phyloP scores from a whole-genome alignment of 1,140 invertebrate genomes.

The Tenebrio molitor region DNA sequence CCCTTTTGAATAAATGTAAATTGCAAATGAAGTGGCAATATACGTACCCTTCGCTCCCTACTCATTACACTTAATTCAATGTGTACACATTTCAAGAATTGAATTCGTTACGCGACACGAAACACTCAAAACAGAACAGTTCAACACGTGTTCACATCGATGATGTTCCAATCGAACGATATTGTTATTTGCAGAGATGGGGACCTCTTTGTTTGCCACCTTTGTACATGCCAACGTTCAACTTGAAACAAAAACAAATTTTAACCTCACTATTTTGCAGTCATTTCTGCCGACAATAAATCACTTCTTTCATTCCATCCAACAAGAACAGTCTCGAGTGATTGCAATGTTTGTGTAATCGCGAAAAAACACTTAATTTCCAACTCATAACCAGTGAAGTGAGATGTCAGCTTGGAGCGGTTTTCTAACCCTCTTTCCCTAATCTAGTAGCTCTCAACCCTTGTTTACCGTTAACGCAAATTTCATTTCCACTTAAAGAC shows the following conservation, averaged over 20 bases:
- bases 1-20: slow-evolving; percentile 34
- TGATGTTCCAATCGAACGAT: background rate
- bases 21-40: slow-evolving; percentile 29
- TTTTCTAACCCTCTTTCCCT: background rate
- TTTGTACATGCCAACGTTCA: no score
- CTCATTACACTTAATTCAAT: slow-evolving; percentile 30
- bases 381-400: no score
- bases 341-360: no score
- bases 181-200: background rate
- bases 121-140: slow-evolving; percentile 4
- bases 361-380: no score
- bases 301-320: no score
- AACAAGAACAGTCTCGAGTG: no score
- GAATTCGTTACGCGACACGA: slow-evolving; percentile 12
- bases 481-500: slow-evolving; percentile 21
- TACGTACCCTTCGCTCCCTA: background rate
- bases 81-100: slow-evolving; percentile 30
- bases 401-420: background rate
- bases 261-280: no score
- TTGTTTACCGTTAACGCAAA: slow-evolving; percentile 3
- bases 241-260: no score
- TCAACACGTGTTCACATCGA: slow-evolving; percentile 7
- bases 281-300: no score
- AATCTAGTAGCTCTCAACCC: slow-evolving; percentile 16
- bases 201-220: no score